Evolutionary conservation across 2,888 invertebrate species (phyloP).

Genomic region (Urechis unicinctus): DNA sequence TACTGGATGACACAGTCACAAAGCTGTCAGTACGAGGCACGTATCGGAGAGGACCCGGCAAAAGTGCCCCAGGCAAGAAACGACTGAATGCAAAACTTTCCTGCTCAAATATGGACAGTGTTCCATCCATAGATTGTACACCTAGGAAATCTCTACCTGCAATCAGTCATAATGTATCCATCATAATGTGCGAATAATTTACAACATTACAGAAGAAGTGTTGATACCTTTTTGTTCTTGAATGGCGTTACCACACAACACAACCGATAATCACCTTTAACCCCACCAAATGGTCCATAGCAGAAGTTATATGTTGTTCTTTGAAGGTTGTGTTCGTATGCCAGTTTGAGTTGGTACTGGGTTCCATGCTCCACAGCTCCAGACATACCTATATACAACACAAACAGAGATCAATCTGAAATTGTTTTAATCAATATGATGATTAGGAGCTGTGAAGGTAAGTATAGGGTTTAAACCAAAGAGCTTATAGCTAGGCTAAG

Average conservation of each 20-base stretch:
- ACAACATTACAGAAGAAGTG: not conserved
- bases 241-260: too few relatives aligned
- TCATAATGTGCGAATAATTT: not conserved
- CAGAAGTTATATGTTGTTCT: conserved; percentile 72
- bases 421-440: too few relatives aligned
- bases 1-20: conserved; percentile 70
- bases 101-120: conserved; percentile 84
- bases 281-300: conserved; percentile 79
- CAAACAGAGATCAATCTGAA: too few relatives aligned
- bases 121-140: conserved; percentile 84
- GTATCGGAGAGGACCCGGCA: conserved; percentile 81
- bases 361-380: conserved; percentile 77
- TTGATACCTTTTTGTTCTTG: too few relatives aligned
- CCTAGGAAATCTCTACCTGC: conserved; percentile 74
- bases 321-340: conserved; percentile 74
- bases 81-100: conserved; percentile 81
- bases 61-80: conserved; percentile 69
- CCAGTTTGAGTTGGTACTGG: conserved; percentile 55
- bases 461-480: too few relatives aligned
- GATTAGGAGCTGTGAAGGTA: too few relatives aligned
- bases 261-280: conserved; percentile 46
- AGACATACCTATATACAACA: conserved; percentile 52
- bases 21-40: conserved; percentile 76
- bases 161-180: too few relatives aligned
- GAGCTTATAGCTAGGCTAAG: too few relatives aligned